phyloP scores from a whole-genome alignment of 2,113 vertebrate species.

The Falcunculus frontatus region DNA sequence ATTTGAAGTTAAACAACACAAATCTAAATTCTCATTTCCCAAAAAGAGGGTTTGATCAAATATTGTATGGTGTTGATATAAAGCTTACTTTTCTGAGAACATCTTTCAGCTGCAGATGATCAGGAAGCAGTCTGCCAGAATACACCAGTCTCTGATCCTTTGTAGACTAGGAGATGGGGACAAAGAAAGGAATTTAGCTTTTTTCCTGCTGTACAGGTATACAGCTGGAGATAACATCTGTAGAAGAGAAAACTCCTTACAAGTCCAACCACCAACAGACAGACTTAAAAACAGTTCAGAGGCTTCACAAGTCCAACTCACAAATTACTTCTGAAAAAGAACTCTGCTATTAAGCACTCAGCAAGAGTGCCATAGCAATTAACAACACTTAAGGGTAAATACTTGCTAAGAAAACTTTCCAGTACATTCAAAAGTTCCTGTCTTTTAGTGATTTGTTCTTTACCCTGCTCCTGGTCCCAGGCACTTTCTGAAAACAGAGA shows the following conservation, averaged over 20 bases:
- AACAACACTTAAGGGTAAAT: not conserved
- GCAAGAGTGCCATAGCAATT: not conserved
- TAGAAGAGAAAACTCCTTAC: not conserved
- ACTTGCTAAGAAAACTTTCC: not conserved
- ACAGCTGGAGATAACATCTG: slow-evolving; percentile 22
- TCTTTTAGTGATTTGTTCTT: not conserved
- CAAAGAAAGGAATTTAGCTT: slow-evolving; percentile 71
- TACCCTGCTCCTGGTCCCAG: not conserved
- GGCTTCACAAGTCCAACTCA: not conserved
- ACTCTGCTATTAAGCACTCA: not conserved
- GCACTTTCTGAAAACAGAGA: not conserved
- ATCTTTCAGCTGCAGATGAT: slow-evolving; percentile 91
- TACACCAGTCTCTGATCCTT: slow-evolving; percentile 95
- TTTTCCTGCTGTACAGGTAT: slow-evolving; percentile 43
- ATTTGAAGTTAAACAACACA: not conserved
- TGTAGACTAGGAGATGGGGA: slow-evolving; percentile 78
- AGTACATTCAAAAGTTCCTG: not conserved
- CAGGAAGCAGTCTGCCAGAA: slow-evolving; percentile 89
- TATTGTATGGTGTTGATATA: not conserved
- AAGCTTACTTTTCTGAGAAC: slow-evolving; percentile 90
- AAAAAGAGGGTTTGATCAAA: not conserved
- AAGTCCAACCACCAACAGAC: not conserved
- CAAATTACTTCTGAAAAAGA: not conserved
- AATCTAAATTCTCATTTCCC: not conserved
- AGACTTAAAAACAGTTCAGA: not conserved